Evolutionary conservation across 2,888 invertebrate genomes (phyloP), one percentile per base, ranked within the genome.

Genomic region (Lepidochrysops patricia): DNA sequence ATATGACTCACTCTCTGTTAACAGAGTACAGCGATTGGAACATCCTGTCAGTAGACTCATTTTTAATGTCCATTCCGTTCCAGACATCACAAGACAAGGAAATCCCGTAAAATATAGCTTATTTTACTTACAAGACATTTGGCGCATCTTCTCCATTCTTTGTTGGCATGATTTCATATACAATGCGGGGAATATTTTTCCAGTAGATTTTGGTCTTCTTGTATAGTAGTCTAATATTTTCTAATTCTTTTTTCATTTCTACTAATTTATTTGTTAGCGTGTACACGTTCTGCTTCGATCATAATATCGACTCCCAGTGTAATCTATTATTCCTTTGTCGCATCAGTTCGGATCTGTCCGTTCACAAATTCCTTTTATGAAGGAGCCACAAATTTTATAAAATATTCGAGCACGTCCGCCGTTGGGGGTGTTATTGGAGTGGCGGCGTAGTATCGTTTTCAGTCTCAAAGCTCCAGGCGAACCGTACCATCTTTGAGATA

Each of bases 401-500:
- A 58, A 58, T 58, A 58, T 58, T 58, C 49, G 29, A 49, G 58
- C 29, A 49, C 48, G 48, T 58, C 48, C 49, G 43, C 32, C 48
- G 48, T 58, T 37, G 32, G 43, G 12, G 58, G 32, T 29, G 58
- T 49, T 15, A 52, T 26, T 26, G 26, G 3, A 52, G 52, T 52
- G 52, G n/a, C 27, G 7, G 27, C 13, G 26, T 13, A 27, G 50
- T 13, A 52, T 52, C 27, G 13, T 52, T 52, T 52, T 15, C 52
- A 26, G 27, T 52, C 13, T 13, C 52, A 13, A 13, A 52, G 52
- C 52, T 15, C 27, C 27, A 13, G 52, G 52, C 52, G 37, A 23
- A 43, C 43, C 4, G 7, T 27, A 27, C 26, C 52, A 15, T 43
- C 43, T 15, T 43, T 3, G 15, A 52, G 52, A 52, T 27, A 27